Base-by-base conservation (phyloP, 2,888 invertebrate genomes). In the Fragum fragum region DNA sequence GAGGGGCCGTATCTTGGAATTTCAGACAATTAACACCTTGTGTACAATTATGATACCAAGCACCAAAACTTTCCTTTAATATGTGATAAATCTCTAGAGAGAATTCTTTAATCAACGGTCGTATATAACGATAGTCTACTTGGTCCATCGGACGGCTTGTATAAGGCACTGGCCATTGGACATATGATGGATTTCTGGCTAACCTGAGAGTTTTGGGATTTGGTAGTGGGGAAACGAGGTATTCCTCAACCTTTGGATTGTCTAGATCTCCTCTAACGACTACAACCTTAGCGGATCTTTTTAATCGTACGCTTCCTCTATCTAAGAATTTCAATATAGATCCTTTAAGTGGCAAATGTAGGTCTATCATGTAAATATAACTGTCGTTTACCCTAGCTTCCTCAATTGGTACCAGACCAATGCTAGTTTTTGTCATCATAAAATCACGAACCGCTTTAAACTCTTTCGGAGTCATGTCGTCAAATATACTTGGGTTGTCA, bases 211-310 rank as follows among this genome's bases (percentile, higher is more conserved):
- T 89, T n/a, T 57, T 84, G 0, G 92, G 92, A 0, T 79, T 75
- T 3, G 92, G 92, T 18, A 92, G 73, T 1, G 91, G 91, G 1
- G 90, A 90, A 5, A 93, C 93, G 23, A 89, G 81, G 76, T 91
- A 92, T 74, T 93, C 93, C 74, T 92, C 92, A 1, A 92, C 90
- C 21, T 85, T 75, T 7, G 92, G 91, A 0, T 88, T 87, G 6
- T 73, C 74, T 28, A 87, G n/a, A 74, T 93, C 90, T 9, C 92
- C 93, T 14, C 93, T 79, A 36, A 88, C 88, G 16, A 92, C 77
- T 0, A 91, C 86, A 7, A 90, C 92, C 32, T 91, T 89, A 21
- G 92, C 91, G 1, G 88, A 88, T 36, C 92, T 74, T 66, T 87
- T 86, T 3, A 91, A 88, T 53, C 88, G 82, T n/a, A 88, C 81